Base-by-base conservation (phyloP, 30 jellyfish, hydroid and myxozoan species). In the Cassiopea xamachana region DNA sequence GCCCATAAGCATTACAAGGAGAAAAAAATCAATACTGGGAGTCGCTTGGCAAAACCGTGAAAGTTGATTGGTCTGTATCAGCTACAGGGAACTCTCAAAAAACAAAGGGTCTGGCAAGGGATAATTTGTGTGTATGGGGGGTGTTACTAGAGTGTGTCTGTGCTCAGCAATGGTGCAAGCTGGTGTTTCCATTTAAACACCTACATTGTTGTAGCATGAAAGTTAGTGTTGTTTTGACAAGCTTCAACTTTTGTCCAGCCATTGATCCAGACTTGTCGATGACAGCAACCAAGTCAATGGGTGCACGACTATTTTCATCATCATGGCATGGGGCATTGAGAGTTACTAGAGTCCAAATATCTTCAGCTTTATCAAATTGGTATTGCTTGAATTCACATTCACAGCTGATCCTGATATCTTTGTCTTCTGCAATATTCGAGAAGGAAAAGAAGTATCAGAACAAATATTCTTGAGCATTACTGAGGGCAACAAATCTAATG, bases 181-280 rank as follows among this genome's bases (percentile, higher is more conserved):
- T 27, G 39, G 39, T 27, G 39, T 27, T 27, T 27, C 39, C 39
- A 27, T 27, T 27, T 27, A 27, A 27, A 55, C 12, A 85, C 94
- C 82, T 69, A 93, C 98, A 75, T 73, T 87, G 98, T 51, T 91
- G 80, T 14, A 93, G 67, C 60, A 93, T 89, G 81, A 93, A 93
- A 70, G 88, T 97, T 84, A 93, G 70, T 1, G 98, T 93, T 69
- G 75, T 84, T 69, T 89, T 93, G 76, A 93, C 98, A 67, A 89
- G 98, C 43, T 64, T 67, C 8, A 93, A 85, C 85, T 93, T 93
- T 46, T 67, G 73, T n/a, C 98, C 98, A 74, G 87, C 39, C 98
- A 93, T 93, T 49, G 98, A 93, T 71, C 98, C 98, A 46, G 98
- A 93, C 74, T 88, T 93, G 86, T 93, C 98, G 47, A 93, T 93